These are phyloP conservation scores for Columba guinea DNA, from an alignment of 2,797 vertebrate species.

Conservation along the genomic window DNA sequence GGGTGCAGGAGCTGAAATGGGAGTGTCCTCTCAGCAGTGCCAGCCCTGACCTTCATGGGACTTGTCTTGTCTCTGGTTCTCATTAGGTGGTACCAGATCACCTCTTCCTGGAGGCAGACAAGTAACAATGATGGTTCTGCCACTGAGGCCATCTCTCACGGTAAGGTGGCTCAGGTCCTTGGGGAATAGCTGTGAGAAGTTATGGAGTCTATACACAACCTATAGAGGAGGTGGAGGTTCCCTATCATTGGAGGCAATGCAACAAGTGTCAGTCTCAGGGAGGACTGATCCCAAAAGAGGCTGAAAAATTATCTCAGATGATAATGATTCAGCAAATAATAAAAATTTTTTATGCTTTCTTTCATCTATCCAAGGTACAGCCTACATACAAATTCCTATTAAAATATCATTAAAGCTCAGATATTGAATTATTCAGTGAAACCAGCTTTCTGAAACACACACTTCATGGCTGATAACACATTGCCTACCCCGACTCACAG, in stretches of 20 bases:
- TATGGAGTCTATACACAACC: not conserved
- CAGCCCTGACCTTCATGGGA: fast-evolving
- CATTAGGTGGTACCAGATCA: no score
- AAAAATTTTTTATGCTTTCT: not conserved
- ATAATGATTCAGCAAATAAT: not conserved
- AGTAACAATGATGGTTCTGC: fast-evolving
- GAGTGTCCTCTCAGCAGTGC: fast-evolving
- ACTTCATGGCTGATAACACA: constrained; percentile 32
- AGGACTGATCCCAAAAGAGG: fast-evolving
- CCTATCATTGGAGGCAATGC: not conserved
- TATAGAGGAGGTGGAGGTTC: fast-evolving
- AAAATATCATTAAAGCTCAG: constrained; percentile 50
- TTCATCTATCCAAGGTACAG: not conserved
- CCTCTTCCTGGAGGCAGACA: not conserved
- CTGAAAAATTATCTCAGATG: not conserved
- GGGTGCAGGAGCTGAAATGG: not conserved
- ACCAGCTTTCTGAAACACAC: constrained; percentile 41
- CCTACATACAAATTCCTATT: constrained; percentile 29
- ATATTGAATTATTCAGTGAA: constrained; percentile 57
- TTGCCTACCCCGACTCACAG: not conserved
- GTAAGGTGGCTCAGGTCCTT: fast-evolving
- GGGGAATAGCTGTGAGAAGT: not conserved
- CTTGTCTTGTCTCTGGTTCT: not conserved
- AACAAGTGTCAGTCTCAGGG: fast-evolving
- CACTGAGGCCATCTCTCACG: not conserved